These are phyloP conservation scores for Colaptes auratus DNA, from an alignment of 2,113 vertebrate species.

Conservation along the genomic window DNA sequence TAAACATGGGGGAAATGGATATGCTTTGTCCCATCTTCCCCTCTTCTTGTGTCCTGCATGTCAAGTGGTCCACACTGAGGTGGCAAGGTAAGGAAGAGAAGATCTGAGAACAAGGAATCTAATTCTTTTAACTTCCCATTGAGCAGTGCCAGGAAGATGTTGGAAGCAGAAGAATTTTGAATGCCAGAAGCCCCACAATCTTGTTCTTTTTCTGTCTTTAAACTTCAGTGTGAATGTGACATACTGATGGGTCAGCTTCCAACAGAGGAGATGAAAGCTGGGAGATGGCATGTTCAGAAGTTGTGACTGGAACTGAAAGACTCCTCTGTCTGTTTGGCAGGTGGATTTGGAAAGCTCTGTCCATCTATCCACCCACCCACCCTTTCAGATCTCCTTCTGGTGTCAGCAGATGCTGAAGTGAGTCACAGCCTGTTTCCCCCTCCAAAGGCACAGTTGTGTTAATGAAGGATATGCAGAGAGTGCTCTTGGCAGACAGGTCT, in stretches of 20 bases:
- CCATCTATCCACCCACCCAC: neutral
- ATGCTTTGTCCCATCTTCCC: neutral
- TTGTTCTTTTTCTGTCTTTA: neutral
- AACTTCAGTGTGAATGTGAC: neutral
- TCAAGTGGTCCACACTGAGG: accelerated
- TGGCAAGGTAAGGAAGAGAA: neutral
- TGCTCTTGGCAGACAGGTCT: neutral
- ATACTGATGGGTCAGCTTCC: neutral
- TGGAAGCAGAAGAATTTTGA: neutral
- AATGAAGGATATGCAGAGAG: neutral
- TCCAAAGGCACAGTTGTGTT: neutral
- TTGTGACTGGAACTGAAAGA: neutral
- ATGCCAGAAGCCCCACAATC: neutral
- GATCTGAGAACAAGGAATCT: neutral
- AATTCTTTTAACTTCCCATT: neutral
- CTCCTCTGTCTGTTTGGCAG: neutral
- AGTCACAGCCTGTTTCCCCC: slow-evolving; percentile 14
- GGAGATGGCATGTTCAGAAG: neutral
- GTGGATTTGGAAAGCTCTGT: neutral
- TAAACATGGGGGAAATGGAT: neutral
- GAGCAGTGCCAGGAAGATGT: neutral
- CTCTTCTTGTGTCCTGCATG: neutral
- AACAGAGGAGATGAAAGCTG: neutral
- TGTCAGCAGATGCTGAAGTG: slow-evolving; percentile 19
- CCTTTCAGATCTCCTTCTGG: neutral